A percentile compares a stretch with the other conserved stretches of the same genome.
Conservation (phyloP, 2,888 invertebrate genomes). For the Mesodorylaimus sp. region DNA sequence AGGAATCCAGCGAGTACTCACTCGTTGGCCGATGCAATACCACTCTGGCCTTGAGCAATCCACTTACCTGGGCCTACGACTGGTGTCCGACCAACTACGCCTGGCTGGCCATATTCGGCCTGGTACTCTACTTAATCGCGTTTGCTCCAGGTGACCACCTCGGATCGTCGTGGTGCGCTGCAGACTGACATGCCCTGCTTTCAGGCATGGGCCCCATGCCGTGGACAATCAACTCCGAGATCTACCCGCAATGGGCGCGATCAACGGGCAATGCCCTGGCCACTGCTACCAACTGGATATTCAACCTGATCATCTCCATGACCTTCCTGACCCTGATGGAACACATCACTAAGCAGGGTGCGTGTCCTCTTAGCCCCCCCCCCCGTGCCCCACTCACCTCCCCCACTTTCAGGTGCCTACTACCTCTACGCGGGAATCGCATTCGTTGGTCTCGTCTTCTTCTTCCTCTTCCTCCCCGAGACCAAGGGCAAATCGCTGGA, state of each 20-base stretch:
- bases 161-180: neutral
- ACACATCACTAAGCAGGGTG: slow-evolving; percentile 35
- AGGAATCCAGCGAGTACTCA: slow-evolving; percentile 10
- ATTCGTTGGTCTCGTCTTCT: slow-evolving; percentile 6
- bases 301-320: slow-evolving; percentile 39
- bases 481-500: slow-evolving; percentile 10
- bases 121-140: slow-evolving; percentile 35
- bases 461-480: slow-evolving; percentile 10
- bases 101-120: slow-evolving; percentile 35
- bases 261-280: slow-evolving; percentile 36
- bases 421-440: slow-evolving; percentile 10
- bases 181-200: slow-evolving; percentile 10
- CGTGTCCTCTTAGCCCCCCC: slow-evolving; percentile 11
- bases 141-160: slow-evolving; percentile 35
- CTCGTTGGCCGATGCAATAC: slow-evolving; percentile 10
- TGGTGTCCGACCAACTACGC: slow-evolving; percentile 33
- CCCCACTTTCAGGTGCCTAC: slow-evolving; percentile 10
- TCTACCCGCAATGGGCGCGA: slow-evolving; percentile 40
- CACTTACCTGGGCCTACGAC: slow-evolving; percentile 31
- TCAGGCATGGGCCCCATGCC: slow-evolving; percentile 40
- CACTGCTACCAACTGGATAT: slow-evolving; percentile 38
- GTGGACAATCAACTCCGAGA: slow-evolving; percentile 42
- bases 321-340: slow-evolving; percentile 38
- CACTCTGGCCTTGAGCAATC: neutral
- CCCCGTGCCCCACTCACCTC: too few relatives aligned